Conservation (phyloP, 2,113 vertebrate species). For the Tetrax tetrax region DNA sequence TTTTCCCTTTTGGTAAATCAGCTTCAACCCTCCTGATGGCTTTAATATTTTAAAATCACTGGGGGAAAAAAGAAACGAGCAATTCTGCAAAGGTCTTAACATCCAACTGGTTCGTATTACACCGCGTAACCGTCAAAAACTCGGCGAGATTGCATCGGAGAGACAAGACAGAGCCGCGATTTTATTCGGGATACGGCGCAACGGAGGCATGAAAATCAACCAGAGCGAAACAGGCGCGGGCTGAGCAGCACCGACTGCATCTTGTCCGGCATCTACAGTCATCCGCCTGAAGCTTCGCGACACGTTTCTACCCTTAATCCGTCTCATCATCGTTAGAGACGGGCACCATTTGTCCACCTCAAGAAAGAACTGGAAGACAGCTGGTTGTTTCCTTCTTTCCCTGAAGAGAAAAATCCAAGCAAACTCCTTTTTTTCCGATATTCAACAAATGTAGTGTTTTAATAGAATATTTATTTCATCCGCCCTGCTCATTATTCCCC, state of each 20-base stretch:
- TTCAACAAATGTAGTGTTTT: background rate
- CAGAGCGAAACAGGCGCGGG: background rate
- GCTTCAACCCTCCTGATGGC: conserved; percentile 62
- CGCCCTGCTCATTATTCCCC: background rate
- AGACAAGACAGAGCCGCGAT: background rate
- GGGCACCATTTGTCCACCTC: background rate
- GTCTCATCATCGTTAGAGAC: background rate
- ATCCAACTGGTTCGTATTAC: background rate
- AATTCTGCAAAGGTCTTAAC: conserved; percentile 17
- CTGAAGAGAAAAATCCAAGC: background rate
- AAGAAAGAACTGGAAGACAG: background rate
- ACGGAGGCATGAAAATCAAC: background rate
- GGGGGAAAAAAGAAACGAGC: background rate
- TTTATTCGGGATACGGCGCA: background rate
- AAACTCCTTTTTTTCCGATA: background rate
- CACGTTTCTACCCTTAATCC: background rate
- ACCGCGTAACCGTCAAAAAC: background rate
- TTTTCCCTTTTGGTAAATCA: conserved; percentile 59
- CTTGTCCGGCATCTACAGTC: background rate
- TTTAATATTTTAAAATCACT: conserved; percentile 62
- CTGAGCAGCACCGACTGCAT: background rate
- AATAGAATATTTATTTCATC: background rate
- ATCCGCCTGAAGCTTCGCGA: background rate
- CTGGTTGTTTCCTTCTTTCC: rapidly evolving
- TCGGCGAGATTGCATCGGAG: background rate